Evolutionary conservation across 2,888 invertebrate genomes (phyloP).

Genomic region (Drosophila koepferae): DNA sequence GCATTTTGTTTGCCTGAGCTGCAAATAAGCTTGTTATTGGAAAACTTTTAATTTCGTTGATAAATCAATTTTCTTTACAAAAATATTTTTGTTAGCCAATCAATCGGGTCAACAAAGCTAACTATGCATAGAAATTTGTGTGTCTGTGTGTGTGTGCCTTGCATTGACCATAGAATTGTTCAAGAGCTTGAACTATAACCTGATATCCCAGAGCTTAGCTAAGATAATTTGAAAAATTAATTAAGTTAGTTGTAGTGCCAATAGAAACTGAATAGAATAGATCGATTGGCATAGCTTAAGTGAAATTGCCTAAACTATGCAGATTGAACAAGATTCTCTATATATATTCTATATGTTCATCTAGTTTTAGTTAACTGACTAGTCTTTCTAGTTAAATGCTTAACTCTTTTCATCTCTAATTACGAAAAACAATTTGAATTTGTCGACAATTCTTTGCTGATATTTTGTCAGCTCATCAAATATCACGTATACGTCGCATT

Average conservation of each 20-base stretch:
- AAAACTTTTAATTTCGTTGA: conserved; percentile 10
- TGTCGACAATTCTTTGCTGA: not conserved
- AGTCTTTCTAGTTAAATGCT: not conserved
- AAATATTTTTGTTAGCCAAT: conserved; percentile 13
- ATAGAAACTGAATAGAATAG: not conserved
- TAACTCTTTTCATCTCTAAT: not conserved
- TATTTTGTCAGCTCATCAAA: conserved; percentile 24
- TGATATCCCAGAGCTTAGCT: not conserved
- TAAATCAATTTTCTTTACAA: conserved; percentile 12
- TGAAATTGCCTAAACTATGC: not conserved
- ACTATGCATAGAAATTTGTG: not conserved
- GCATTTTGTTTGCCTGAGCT: conserved; percentile 6
- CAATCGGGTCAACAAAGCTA: conserved; percentile 5
- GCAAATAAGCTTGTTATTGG: conserved; percentile 17
- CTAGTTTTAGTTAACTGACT: not conserved
- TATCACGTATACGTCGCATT: conserved; percentile 27
- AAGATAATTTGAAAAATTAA: not conserved
- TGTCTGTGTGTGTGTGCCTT: conserved; percentile 1
- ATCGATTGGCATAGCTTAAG: not conserved
- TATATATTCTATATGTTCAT: too few species aligned
- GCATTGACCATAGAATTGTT: conserved; percentile 1
- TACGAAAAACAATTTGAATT: not conserved
- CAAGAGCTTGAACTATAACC: not conserved
- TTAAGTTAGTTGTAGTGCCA: not conserved
- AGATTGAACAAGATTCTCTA: not conserved